These are phyloP conservation scores for Mungos mungo DNA, from an alignment of 2,113 vertebrate genomes.

Conservation along the genomic window DNA sequence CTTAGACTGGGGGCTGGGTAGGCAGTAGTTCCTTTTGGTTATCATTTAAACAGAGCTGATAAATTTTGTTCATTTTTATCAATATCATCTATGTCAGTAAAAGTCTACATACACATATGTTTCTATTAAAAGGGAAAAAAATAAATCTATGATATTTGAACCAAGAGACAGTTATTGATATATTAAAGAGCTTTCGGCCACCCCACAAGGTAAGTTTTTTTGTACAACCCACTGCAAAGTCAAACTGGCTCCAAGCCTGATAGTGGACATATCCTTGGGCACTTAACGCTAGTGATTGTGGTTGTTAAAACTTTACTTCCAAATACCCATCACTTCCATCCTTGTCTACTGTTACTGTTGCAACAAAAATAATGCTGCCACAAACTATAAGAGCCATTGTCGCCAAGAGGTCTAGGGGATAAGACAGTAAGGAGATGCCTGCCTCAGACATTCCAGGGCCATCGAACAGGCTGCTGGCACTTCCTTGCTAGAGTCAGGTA, in stretches of 20 bases:
- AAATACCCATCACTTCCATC: too few relatives aligned
- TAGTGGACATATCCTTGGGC: background rate
- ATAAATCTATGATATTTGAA: background rate
- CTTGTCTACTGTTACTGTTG: background rate
- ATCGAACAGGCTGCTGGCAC: background rate
- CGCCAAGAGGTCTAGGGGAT: background rate
- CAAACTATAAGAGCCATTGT: rapidly evolving
- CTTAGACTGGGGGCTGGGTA: background rate
- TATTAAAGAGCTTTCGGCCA: background rate
- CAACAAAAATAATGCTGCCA: background rate
- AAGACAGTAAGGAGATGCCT: background rate
- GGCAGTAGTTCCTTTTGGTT: background rate
- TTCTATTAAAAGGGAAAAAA: background rate
- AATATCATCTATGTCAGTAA: background rate
- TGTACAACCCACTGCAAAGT: too few relatives aligned
- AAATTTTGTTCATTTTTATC: background rate
- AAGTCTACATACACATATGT: background rate
- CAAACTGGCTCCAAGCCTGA: background rate
- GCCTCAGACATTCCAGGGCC: background rate
- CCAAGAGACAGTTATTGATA: background rate
- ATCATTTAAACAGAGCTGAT: background rate
- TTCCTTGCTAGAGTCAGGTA: constrained; percentile 30
- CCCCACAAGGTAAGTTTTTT: too few relatives aligned
- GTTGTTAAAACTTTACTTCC: background rate
- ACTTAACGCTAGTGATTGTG: background rate